Percentiles rank a stretch among this genome's conserved stretches.
These are phyloP conservation scores for Furnarius figulus DNA, from an alignment of 2,113 vertebrate genomes.

Conservation along the genomic window DNA sequence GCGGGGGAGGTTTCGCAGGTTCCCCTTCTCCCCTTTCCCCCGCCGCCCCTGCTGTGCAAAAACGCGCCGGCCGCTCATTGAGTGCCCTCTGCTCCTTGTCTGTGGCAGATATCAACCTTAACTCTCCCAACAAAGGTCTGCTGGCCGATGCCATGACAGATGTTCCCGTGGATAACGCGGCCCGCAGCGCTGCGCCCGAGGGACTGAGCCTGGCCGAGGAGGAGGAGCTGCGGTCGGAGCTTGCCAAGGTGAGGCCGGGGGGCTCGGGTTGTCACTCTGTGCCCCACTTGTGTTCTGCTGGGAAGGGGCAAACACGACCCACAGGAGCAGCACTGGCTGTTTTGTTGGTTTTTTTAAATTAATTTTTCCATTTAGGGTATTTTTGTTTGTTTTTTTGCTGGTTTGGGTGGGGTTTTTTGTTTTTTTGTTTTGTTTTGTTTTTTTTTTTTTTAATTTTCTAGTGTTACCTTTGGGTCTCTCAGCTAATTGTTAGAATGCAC, in stretches of 20 bases:
- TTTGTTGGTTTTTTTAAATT: background rate
- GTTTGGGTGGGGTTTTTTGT: background rate
- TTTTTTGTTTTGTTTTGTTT: background rate
- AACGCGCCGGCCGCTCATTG: background rate
- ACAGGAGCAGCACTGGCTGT: background rate
- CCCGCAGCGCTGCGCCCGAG: slow-evolving; percentile 65
- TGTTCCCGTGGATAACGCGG: slow-evolving; percentile 77
- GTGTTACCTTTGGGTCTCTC: background rate
- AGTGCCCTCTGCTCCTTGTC: slow-evolving; percentile 64
- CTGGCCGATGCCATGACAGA: slow-evolving; percentile 80
- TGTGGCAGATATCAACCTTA: slow-evolving; percentile 93
- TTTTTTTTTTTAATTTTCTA: background rate
- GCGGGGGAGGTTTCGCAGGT: background rate
- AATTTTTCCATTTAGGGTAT: no score
- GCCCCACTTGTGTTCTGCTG: rapidly evolving
- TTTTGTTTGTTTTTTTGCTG: background rate
- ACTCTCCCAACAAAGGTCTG: slow-evolving; percentile 95
- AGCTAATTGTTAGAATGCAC: background rate
- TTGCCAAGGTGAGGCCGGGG: slow-evolving; percentile 81
- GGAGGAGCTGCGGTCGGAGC: slow-evolving; percentile 85
- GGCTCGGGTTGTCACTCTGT: rapidly evolving
- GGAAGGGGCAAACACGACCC: background rate
- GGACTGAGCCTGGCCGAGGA: slow-evolving; percentile 88
- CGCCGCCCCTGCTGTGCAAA: background rate
- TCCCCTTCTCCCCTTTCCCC: background rate